Evolutionary conservation across 1,140 invertebrate species (phyloP).

Genomic region (Drosophila albomicans): DNA sequence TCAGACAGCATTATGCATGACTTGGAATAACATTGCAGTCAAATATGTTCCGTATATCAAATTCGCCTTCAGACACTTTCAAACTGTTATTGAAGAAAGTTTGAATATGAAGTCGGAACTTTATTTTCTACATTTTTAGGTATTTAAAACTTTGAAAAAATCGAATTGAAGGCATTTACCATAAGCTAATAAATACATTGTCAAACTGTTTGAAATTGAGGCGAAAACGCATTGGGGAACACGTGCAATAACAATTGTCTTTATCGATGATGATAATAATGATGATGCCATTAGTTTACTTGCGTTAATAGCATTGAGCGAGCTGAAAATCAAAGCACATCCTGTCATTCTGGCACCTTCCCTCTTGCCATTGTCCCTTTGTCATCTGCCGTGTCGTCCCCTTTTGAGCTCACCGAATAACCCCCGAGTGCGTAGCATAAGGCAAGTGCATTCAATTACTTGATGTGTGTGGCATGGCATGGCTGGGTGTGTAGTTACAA

Average conservation of each 20-base stretch:
- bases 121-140: too few relatives aligned
- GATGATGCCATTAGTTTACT: constrained; percentile 63
- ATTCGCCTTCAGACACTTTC: not conserved
- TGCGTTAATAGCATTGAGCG: constrained; percentile 71
- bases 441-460: constrained; percentile 75
- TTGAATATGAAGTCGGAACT: too few relatives aligned
- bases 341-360: constrained; percentile 28
- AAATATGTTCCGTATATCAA: constrained; percentile 7
- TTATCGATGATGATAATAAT: constrained; percentile 29
- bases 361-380: constrained; percentile 5
- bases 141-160: too few relatives aligned
- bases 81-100: too few relatives aligned
- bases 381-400: not conserved
- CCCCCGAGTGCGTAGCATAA: constrained; percentile 43
- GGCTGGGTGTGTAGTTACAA: constrained; percentile 50
- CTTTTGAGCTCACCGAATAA: not conserved
- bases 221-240: constrained; percentile 15
- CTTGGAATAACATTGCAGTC: constrained; percentile 2
- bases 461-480: constrained; percentile 58
- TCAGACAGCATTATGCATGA: not conserved
- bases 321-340: constrained; percentile 56
- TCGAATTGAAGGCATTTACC: not conserved
- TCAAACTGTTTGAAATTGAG: not conserved
- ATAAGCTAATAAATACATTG: not conserved
- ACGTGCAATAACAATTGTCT: constrained; percentile 5